Evolutionary conservation across 2,113 vertebrate genomes (phyloP), one percentile per base, ranked within the genome.

Genomic region (Neodontobutis hainanensis): DNA sequence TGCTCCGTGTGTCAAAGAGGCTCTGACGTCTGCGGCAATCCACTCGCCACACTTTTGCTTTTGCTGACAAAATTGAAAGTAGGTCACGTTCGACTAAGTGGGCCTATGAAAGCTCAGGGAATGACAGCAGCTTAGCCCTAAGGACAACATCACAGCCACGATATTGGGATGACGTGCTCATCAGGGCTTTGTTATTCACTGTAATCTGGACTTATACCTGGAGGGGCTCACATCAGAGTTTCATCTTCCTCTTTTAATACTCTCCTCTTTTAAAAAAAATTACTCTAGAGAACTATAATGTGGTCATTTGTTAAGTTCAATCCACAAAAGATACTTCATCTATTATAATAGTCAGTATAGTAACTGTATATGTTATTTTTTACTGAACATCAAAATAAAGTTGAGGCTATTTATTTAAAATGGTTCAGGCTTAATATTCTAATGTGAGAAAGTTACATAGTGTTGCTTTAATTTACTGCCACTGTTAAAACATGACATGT

Each of bases 161-260:
- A 85, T 82, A 61, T 51, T 61, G 70, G 46, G 70, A 49, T 69
- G 19, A 63, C 16, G 35, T 59, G 44, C 64, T 76, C 61, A 14
- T 70, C 45, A 49, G 2, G 8, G 58, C 56, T 75, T 73, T 80
- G 44, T 57, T 34, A 69, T n/a, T 10, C 2, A 60, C 15, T 84
- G 87, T 65, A 86, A 81, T 85, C 74, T 79, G 70, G 58, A 43
- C 36, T 76, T 72, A 51, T 42, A 78, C 87, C 88, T 88, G 84
- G 81, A 91, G 80, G 68, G 78, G 65, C 87, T 79, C 61, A 69
- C 86, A 87, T 69, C 55, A 87, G 5, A 40, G 5, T 3, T 5
- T 40, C 1, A 40, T 40, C 38, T 40, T 40, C 8, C 38, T 40
- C 5, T 40, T 40, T 40, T 40, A 40, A 40, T 40, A 40, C 38